phyloP scores from a whole-genome alignment of 2,888 invertebrate genomes.

The Drepana falcataria region DNA sequence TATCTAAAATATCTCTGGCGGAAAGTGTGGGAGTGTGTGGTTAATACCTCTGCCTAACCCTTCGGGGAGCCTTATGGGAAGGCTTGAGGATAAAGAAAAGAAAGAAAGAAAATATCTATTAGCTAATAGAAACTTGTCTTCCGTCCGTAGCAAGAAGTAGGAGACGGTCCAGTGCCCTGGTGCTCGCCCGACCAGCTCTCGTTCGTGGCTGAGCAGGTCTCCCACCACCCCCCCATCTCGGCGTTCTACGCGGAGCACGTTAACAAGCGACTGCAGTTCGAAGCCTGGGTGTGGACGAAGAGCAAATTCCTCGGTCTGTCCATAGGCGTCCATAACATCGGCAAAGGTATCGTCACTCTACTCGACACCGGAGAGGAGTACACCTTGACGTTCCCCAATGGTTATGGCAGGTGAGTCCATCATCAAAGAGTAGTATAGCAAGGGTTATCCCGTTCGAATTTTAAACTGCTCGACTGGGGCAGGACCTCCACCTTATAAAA shows the following conservation, averaged over 20 bases:
- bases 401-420: conserved; percentile 90
- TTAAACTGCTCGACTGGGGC: too few relatives aligned
- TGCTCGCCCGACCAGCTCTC: conserved; percentile 91
- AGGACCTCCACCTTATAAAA: too few relatives aligned
- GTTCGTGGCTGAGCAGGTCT: conserved; percentile 98
- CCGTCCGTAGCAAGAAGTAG: conserved; percentile 63
- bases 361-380: conserved; percentile 96
- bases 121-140: background rate
- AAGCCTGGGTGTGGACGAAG: conserved; percentile 99
- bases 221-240: conserved; percentile 99
- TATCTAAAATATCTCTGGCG: too few relatives aligned
- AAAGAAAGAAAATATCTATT: too few relatives aligned
- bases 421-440: background rate
- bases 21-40: too few relatives aligned
- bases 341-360: conserved; percentile 94
- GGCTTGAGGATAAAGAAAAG: too few relatives aligned
- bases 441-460: background rate
- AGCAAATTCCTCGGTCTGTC: conserved; percentile 99
- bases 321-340: conserved; percentile 98
- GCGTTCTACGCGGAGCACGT: conserved; percentile 99
- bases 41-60: too few relatives aligned
- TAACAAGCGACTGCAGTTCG: conserved; percentile 94
- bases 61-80: too few relatives aligned
- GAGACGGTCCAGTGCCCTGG: conserved; percentile 95
- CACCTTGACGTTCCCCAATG: conserved; percentile 97